Evolutionary conservation across 2,113 vertebrate species (phyloP).

Genomic region (Hymenochirus boettgeri): DNA sequence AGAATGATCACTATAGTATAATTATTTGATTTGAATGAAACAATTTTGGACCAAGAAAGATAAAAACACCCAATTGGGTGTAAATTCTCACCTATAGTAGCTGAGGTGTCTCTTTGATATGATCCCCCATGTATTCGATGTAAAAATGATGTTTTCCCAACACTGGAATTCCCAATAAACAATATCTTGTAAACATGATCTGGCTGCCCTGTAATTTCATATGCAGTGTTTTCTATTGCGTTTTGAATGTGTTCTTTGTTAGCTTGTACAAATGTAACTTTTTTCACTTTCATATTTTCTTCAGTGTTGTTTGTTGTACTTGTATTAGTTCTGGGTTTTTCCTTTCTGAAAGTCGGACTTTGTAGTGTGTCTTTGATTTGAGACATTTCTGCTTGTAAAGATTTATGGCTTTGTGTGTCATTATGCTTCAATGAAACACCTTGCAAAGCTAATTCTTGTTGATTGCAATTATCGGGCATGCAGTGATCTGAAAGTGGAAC

Average conservation of each 20-base stretch:
- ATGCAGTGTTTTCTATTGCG: neutral
- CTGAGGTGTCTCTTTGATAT: slow-evolving; percentile 56
- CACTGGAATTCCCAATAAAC: slow-evolving; percentile 79
- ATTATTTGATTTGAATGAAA: too few species aligned
- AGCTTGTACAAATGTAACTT: neutral
- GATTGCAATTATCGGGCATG: too few species aligned
- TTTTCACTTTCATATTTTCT: neutral
- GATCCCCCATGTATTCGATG: slow-evolving; percentile 63
- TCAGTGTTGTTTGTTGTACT: too few species aligned
- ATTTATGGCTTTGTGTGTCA: neutral
- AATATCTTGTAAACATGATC: slow-evolving; percentile 74
- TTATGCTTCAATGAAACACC: too few species aligned
- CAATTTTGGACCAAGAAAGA: too few species aligned
- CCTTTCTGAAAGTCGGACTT: too few species aligned
- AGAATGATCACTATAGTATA: too few species aligned
- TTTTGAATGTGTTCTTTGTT: neutral
- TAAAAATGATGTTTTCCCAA: slow-evolving; percentile 90
- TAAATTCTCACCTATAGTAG: slow-evolving; percentile 78
- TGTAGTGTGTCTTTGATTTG: neutral
- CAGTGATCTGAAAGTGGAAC: too few species aligned
- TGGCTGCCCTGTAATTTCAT: slow-evolving; percentile 28
- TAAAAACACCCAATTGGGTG: too few species aligned
- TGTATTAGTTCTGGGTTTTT: too few species aligned
- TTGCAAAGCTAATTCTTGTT: too few species aligned
- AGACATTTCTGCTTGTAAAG: neutral